These are phyloP conservation scores for Onychostruthus taczanowskii DNA, from an alignment of 2,113 vertebrate genomes.

Conservation along the genomic window DNA sequence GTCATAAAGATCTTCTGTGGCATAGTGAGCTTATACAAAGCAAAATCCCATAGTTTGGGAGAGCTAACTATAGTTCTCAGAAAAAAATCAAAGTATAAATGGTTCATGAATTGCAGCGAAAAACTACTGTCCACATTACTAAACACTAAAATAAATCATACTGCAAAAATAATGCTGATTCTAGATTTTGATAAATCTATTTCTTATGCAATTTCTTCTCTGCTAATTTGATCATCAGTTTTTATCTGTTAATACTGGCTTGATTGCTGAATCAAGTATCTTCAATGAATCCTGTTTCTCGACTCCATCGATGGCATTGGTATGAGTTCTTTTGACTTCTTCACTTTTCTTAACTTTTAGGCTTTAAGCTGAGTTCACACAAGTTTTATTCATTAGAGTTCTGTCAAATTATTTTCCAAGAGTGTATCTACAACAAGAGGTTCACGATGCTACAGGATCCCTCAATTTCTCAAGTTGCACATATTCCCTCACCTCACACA, in stretches of 20 bases:
- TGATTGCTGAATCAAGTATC: neutral
- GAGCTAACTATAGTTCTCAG: neutral
- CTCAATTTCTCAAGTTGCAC: neutral
- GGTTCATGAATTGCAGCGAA: neutral
- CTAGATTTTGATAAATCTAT: neutral
- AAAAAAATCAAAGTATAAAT: neutral
- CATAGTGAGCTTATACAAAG: neutral
- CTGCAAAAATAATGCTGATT: neutral
- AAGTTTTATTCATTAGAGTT: neutral
- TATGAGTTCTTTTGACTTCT: neutral
- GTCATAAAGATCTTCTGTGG: neutral
- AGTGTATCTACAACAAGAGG: neutral
- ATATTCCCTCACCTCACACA: neutral
- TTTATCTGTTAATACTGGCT: neutral
- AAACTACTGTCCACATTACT: neutral
- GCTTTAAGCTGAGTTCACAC: neutral
- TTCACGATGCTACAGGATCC: neutral
- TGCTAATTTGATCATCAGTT: neutral
- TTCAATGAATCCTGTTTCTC: neutral
- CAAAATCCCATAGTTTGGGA: neutral
- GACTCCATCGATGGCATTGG: accelerated
- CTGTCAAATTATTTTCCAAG: neutral
- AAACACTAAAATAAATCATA: neutral
- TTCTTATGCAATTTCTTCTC: neutral
- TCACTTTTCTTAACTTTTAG: neutral